phyloP scores from a whole-genome alignment of 2,113 vertebrate species.

The Rhynchomys soricoides region DNA sequence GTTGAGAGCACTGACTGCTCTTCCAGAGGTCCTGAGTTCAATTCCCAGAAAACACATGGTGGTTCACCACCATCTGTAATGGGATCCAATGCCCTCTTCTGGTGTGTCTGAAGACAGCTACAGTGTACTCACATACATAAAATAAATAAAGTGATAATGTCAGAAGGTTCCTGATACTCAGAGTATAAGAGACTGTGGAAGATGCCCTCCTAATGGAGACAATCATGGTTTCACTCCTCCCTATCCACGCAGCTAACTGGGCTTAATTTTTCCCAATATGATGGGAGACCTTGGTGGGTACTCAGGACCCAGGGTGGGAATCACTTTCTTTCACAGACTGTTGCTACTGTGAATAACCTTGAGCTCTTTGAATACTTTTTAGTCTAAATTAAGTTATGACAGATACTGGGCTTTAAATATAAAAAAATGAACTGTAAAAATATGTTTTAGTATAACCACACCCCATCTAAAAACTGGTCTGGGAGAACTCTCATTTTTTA shows the following conservation, averaged over 20 bases:
- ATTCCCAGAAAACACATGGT: no score
- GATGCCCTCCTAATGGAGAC: constrained; percentile 37
- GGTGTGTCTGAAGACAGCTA: no score
- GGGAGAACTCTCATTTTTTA: constrained; percentile 24
- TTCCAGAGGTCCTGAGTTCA: no score
- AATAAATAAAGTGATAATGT: background rate
- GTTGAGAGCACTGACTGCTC: no score
- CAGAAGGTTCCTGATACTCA: constrained; percentile 1
- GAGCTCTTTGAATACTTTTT: constrained; percentile 20
- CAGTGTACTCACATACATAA: background rate
- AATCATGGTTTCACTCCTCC: constrained; percentile 27
- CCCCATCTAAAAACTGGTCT: background rate
- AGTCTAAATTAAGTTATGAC: constrained; percentile 26
- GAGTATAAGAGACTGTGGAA: constrained; percentile 36
- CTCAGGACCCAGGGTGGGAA: background rate
- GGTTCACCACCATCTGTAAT: no score
- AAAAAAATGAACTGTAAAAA: constrained; percentile 46
- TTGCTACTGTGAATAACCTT: constrained; percentile 26
- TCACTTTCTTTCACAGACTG: constrained; percentile 43
- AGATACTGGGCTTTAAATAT: constrained; percentile 30
- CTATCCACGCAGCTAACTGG: constrained; percentile 11
- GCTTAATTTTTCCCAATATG: background rate
- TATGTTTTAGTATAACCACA: constrained; percentile 18
- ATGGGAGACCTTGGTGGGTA: background rate
- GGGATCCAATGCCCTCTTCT: no score